Conservation (phyloP, 2,888 invertebrate species). For the Synanthedon vespiformis region DNA sequence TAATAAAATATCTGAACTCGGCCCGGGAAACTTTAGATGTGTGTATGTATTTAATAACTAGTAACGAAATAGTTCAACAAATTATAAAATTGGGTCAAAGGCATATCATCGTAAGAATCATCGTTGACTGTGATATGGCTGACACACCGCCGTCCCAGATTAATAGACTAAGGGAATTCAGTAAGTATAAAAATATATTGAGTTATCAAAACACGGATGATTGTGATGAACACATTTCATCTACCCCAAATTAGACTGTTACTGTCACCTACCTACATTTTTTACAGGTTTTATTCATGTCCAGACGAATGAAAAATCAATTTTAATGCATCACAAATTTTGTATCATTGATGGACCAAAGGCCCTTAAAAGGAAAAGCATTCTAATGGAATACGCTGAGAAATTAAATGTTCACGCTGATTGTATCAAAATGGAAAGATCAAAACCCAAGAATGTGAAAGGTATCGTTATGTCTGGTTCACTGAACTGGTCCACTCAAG, state of each 20-base stretch:
- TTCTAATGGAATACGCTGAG: conserved; percentile 49
- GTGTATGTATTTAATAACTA: conserved; percentile 64
- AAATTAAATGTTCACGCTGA: conserved; percentile 50
- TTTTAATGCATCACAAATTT: conserved; percentile 87
- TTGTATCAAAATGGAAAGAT: conserved; percentile 20
- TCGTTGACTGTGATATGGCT: conserved; percentile 65
- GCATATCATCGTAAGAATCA: conserved; percentile 56
- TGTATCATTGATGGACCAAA: conserved; percentile 74
- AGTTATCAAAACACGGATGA: neutral
- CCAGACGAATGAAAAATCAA: conserved; percentile 58
- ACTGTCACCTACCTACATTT: neutral
- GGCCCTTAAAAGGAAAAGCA: conserved; percentile 47
- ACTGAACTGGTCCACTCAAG: conserved; percentile 82
- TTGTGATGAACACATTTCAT: too few relatives aligned
- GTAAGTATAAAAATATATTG: conserved; percentile 29
- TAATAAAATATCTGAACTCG: conserved; percentile 59
- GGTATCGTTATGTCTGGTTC: conserved; percentile 77
- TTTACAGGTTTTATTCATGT: conserved; percentile 59
- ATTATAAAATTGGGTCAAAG: conserved; percentile 58
- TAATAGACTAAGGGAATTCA: conserved; percentile 53
- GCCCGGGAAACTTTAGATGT: conserved; percentile 61
- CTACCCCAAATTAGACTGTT: too few relatives aligned
- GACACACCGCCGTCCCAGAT: conserved; percentile 58
- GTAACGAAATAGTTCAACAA: conserved; percentile 57
- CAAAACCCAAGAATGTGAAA: conserved; percentile 31